Percentiles rank a stretch among this genome's conserved stretches.
Conservation (phyloP, 1,140 invertebrate genomes). For the Agraylea sexmaculata region DNA sequence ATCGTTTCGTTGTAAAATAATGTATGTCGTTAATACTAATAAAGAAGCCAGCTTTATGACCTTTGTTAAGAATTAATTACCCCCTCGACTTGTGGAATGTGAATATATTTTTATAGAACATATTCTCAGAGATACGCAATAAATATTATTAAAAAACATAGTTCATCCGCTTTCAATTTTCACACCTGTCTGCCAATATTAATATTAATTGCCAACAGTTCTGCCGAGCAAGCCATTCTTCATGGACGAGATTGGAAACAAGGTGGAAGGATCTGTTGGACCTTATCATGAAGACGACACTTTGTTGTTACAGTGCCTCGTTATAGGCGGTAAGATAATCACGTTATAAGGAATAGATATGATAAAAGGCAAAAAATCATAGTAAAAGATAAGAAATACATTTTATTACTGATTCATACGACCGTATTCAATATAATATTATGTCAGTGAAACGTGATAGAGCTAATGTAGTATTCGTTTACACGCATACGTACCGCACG, state of each 20-base stretch:
- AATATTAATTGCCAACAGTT: constrained; percentile 23
- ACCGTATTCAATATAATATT: no score
- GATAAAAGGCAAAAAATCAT: no score
- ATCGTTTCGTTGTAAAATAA: no score
- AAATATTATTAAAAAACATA: neutral
- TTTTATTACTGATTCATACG: no score
- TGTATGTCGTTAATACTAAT: no score
- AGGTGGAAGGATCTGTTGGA: constrained; percentile 38
- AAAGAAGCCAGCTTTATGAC: no score
- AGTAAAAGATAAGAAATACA: no score
- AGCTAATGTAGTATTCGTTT: no score
- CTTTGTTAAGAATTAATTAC: no score
- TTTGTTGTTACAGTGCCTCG: constrained; percentile 68
- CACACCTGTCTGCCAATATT: neutral
- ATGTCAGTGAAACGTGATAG: no score
- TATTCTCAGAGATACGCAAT: neutral
- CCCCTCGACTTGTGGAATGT: no score
- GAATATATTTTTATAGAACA: constrained; percentile 7
- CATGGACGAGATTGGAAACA: constrained; percentile 35
- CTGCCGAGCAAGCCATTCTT: constrained; percentile 37
- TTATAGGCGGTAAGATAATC: constrained; percentile 77
- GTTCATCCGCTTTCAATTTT: neutral
- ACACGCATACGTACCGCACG: no score
- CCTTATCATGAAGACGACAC: constrained; percentile 75
- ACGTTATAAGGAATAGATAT: constrained; percentile 13